Base-by-base conservation (phyloP, 2,797 vertebrate genomes). In the Triplophysa yarkandensis region DNA sequence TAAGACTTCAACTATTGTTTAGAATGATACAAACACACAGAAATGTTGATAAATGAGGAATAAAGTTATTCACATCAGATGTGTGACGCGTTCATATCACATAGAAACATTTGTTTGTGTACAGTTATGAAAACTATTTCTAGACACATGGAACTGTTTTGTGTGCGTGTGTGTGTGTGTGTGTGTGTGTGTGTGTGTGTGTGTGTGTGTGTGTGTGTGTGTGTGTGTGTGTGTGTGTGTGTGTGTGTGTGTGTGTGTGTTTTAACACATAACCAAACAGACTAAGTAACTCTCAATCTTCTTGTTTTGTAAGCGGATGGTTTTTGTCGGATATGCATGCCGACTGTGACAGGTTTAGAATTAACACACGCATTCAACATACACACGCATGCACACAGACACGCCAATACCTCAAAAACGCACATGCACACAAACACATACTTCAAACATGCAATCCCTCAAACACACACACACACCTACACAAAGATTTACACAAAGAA, bases 231-330 rank as follows among this genome's bases (percentile, higher is more conserved):
- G 19, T 46, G 28, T 68, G 4, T 55, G 19, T 55, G 57, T n/a
- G 34, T 44, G 19, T 46, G 39, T 61, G 63, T 39, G 10, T 28
- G 19, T 55, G 44, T 54, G 16, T 52, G 58, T 57, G 50, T 27
- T 54, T 77, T 34, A 72, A 65, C 50, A 63, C 71, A 60, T 71
- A n/a, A 68, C 48, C 72, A 81, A 32, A 68, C 68, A 16, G 71
- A 46, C 6, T 1, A 11, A 61, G 63, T 78, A 78, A 71, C 55
- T 71, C 48, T 13, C 71, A 44, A 55, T 68, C 41, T 57, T 74
- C 48, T 63, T 63, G 71, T 48, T 36, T 70, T 74, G 36, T 34
- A 34, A 52, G 52, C 7, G 10, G 48, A 34, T 62, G 32, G 62
- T 75, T 32, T 77, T 66, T 46, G 39, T 57, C n/a, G 2, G 74